A percentile compares a stretch with the other conserved stretches of the same genome.
phyloP scores from a whole-genome alignment of 2,888 invertebrate genomes.

The Volucella bombylans region DNA sequence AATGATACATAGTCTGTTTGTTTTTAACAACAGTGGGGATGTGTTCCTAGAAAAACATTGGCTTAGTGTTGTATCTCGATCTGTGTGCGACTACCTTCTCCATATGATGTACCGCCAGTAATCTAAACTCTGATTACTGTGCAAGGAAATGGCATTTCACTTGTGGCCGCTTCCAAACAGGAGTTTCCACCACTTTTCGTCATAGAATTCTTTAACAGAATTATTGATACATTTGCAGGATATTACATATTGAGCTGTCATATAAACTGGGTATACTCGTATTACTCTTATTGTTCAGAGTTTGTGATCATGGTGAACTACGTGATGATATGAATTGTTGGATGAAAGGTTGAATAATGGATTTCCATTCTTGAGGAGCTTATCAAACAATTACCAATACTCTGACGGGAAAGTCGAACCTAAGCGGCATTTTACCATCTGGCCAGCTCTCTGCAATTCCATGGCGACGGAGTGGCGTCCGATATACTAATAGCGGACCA shows the following conservation, averaged over 20 bases:
- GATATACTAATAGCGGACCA: constrained; percentile 99
- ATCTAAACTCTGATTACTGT: constrained; percentile 98
- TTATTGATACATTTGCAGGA: constrained; percentile 98
- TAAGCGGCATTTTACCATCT: constrained; percentile 95
- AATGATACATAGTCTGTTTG: constrained; percentile 98
- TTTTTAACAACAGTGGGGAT: constrained; percentile 97
- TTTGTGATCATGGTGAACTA: constrained; percentile 98
- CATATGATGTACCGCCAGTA: constrained; percentile 94
- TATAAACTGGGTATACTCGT: too few relatives aligned
- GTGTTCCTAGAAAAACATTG: constrained; percentile 99
- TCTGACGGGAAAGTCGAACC: constrained; percentile 98
- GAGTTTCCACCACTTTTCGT: constrained; percentile 99
- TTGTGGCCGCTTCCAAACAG: constrained; percentile 96
- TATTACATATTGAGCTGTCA: too few relatives aligned
- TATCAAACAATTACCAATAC: constrained; percentile 98
- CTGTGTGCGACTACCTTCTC: constrained; percentile 99
- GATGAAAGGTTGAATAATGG: constrained; percentile 99
- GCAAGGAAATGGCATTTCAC: constrained; percentile 94
- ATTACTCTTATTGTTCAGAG: constrained; percentile 98
- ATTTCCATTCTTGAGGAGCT: constrained; percentile 98
- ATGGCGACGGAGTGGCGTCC: constrained; percentile 98
- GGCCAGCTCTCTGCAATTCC: constrained; percentile 99
- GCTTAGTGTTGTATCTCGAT: constrained; percentile 98
- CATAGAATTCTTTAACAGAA: constrained; percentile 98
- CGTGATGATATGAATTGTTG: constrained; percentile 97